These are phyloP conservation scores for Mechanitis messenoides DNA, from an alignment of 2,888 invertebrate species.

Conservation along the genomic window DNA sequence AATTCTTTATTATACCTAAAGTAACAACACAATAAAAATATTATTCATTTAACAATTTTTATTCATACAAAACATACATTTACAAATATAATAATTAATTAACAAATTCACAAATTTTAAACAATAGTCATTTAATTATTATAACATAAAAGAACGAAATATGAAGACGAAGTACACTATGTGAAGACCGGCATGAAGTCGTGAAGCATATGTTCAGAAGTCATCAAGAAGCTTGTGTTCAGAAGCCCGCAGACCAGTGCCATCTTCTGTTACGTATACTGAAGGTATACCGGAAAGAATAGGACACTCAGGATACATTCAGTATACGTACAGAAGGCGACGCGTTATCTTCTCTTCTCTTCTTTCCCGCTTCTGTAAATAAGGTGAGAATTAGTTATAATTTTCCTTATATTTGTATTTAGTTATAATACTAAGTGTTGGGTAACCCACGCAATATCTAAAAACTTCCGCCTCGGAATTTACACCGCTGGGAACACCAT, in stretches of 20 bases:
- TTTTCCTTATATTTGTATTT: constrained; percentile 4
- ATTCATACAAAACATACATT: too few relatives aligned
- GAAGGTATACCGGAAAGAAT: constrained; percentile 99
- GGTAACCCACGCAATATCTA: constrained; percentile 58
- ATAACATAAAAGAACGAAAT: constrained; percentile 12
- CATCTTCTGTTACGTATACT: constrained; percentile 99
- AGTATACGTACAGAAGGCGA: constrained; percentile 99
- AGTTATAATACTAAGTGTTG: background rate
- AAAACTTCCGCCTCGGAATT: constrained; percentile 57
- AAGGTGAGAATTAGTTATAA: constrained; percentile 26
- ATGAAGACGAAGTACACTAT: constrained; percentile 27
- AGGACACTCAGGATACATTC: constrained; percentile 99
- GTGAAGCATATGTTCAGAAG: constrained; percentile 17
- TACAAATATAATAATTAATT: too few relatives aligned
- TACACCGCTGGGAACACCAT: constrained; percentile 59
- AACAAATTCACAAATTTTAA: background rate
- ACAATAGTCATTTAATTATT: background rate
- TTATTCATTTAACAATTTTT: too few relatives aligned
- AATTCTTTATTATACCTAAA: too few relatives aligned
- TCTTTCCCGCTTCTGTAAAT: constrained; percentile 30
- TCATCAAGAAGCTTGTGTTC: constrained; percentile 21
- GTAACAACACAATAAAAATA: too few relatives aligned
- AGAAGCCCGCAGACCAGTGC: constrained; percentile 80
- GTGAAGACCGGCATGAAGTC: constrained; percentile 34
- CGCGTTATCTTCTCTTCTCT: constrained; percentile 73